Evolutionary conservation across 1,140 invertebrate species (phyloP), one percentile per base, ranked within the genome.

Genomic region (Drosophila pseudoananassae): DNA sequence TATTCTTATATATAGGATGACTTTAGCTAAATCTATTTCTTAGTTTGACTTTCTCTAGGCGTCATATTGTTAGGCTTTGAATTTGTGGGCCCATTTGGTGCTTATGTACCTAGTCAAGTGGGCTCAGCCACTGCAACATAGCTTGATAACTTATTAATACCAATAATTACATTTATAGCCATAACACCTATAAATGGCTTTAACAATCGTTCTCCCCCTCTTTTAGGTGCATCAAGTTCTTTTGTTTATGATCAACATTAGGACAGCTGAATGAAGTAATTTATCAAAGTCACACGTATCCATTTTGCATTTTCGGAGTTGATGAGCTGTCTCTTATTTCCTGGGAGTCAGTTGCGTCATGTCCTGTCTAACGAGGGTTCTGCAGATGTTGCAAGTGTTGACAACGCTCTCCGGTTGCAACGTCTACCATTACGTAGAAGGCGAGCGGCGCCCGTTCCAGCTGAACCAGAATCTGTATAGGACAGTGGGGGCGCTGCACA

Each of bases 401-500:
- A 36, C 65, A 55, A 60, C 61, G 31, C 31, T 79, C 9, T 47
- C 57, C 14, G 80, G 80, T 29, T 84, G 80, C 49, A 84, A 84
- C 40, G 60, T 84, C n/a, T 84, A 72, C 51, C 47, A 14, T 7
- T 72, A 56, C 29, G 14, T 23, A 25, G 36, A 40, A 8, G 10
- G 50, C 6, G 36, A n/a, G 7, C 27, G 45, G 20, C 40, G 33
- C 33, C 33, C 38, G 4, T 83, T 83, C 9, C 15, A 15, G 17
- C 15, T 46, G 3, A 51, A 29, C 8, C 4, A 6, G 1, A 20
- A n/a, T 4, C 14, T 78, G 27, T 23, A 76, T 17, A 7, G 8
- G 3, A 4, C 43, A 2, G 43, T 83, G n/a, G 27, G 33, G 15
- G 10, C 74, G n/a, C 8, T 76, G 43, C 80, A 84, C 40, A 33